Percentiles rank a stretch among this genome's conserved stretches.
Evolutionary conservation across 2,888 invertebrate species (phyloP).

Genomic region (Bellardia pandia): DNA sequence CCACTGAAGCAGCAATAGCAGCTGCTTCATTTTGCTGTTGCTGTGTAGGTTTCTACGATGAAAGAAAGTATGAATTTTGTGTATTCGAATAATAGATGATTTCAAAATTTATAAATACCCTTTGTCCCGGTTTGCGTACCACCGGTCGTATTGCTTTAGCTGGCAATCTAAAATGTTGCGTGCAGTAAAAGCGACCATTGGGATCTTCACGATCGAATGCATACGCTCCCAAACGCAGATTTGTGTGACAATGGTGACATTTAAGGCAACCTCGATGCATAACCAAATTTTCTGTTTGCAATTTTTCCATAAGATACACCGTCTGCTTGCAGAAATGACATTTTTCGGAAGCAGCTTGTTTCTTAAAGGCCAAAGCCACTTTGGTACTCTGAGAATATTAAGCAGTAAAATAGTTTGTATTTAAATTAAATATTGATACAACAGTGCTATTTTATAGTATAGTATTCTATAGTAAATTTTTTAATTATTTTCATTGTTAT

Average conservation of each 20-base stretch:
- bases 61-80: neutral
- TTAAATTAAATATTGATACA: neutral
- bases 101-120: slow-evolving; percentile 71
- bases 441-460: neutral
- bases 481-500: neutral
- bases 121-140: slow-evolving; percentile 78
- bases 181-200: slow-evolving; percentile 89
- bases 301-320: slow-evolving; percentile 96
- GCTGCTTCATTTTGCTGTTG: slow-evolving; percentile 67
- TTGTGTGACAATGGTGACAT: slow-evolving; percentile 95
- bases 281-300: slow-evolving; percentile 94
- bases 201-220: slow-evolving; percentile 89
- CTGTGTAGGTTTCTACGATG: slow-evolving; percentile 75
- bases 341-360: slow-evolving; percentile 89
- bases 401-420: neutral
- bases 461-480: neutral
- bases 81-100: neutral
- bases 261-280: slow-evolving; percentile 97
- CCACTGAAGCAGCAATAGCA: slow-evolving; percentile 58
- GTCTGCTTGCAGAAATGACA: slow-evolving; percentile 95
- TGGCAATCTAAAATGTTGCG: slow-evolving; percentile 89
- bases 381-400: slow-evolving; percentile 85
- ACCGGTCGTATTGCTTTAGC: slow-evolving; percentile 84
- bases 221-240: slow-evolving; percentile 91
- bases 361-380: slow-evolving; percentile 86